phyloP scores from a whole-genome alignment of 2,113 vertebrate genomes.

The Mormyrus lacerda region DNA sequence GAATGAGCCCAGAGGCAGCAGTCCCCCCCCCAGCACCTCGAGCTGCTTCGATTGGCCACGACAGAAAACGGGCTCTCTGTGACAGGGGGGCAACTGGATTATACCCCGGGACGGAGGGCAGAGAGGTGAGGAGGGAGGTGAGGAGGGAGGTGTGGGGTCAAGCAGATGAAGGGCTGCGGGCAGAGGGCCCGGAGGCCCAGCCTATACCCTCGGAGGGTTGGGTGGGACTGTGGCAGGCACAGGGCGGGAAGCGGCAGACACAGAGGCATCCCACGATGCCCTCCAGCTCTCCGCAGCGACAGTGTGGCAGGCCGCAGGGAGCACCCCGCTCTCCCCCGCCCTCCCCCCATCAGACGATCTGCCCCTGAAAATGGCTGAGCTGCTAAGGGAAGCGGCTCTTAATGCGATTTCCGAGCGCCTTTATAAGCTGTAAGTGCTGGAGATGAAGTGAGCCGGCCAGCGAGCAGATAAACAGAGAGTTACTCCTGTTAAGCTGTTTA shows the following conservation, averaged over 20 bases:
- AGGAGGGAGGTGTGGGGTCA: slow-evolving; percentile 6
- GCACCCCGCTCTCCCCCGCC: not conserved
- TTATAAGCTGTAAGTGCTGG: slow-evolving; percentile 65
- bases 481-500: slow-evolving; percentile 46
- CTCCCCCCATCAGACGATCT: slow-evolving; percentile 54
- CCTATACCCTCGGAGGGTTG: not conserved
- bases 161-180: not conserved
- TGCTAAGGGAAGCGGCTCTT: slow-evolving; percentile 65
- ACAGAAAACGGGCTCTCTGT: not conserved
- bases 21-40: not conserved
- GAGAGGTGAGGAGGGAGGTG: not conserved
- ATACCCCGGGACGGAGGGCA: not conserved
- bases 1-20: not conserved
- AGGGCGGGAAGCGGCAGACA: not conserved
- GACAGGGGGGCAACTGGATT: not conserved
- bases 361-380: slow-evolving; percentile 56
- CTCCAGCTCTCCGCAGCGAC: not conserved
- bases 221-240: not conserved
- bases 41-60: not conserved
- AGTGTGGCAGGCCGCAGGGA: not conserved
- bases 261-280: not conserved
- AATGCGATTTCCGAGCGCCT: slow-evolving; percentile 63
- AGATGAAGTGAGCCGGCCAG: slow-evolving; percentile 59
- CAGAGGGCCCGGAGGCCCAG: not conserved
- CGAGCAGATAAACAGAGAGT: slow-evolving; percentile 53